These are phyloP conservation scores for Drosophila melanica DNA, from an alignment of 1,140 invertebrate genomes.

Conservation along the genomic window DNA sequence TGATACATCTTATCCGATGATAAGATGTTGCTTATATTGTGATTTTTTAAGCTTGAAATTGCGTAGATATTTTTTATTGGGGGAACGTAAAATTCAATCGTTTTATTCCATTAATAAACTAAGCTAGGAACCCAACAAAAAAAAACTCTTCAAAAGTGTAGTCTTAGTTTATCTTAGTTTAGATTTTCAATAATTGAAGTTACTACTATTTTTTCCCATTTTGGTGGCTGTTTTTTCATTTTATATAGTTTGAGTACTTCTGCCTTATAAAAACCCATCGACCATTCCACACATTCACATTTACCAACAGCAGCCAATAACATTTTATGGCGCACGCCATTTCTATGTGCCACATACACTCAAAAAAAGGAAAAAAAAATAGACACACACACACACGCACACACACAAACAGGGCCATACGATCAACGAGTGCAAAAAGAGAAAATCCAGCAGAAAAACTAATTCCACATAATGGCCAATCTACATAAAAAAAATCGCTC, in stretches of 20 bases:
- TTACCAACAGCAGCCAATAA: constrained; percentile 64
- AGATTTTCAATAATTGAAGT: too few relatives aligned
- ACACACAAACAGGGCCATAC: constrained; percentile 6
- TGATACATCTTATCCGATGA: too few relatives aligned
- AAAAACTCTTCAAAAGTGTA: too few relatives aligned
- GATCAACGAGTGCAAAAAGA: constrained; percentile 50
- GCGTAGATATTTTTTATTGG: too few relatives aligned
- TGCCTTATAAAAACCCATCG: constrained; percentile 35
- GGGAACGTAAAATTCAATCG: too few relatives aligned
- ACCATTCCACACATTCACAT: constrained; percentile 36
- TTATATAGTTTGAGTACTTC: constrained; percentile 10
- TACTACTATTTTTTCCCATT: not conserved
- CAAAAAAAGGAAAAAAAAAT: not conserved
- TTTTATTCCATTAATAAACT: too few relatives aligned
- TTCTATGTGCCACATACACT: constrained; percentile 45
- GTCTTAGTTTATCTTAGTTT: too few relatives aligned
- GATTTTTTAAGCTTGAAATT: too few relatives aligned
- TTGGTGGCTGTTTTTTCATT: not conserved
- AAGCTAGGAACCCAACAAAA: too few relatives aligned
- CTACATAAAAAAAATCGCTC: constrained; percentile 78
- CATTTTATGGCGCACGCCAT: constrained; percentile 68
- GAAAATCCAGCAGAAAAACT: constrained; percentile 61
- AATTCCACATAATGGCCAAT: constrained; percentile 80
- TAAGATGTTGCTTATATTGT: too few relatives aligned
- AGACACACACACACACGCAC: constrained; percentile 14